Conservation (phyloP, 2,113 vertebrate species). For the Tyrannus savana region DNA sequence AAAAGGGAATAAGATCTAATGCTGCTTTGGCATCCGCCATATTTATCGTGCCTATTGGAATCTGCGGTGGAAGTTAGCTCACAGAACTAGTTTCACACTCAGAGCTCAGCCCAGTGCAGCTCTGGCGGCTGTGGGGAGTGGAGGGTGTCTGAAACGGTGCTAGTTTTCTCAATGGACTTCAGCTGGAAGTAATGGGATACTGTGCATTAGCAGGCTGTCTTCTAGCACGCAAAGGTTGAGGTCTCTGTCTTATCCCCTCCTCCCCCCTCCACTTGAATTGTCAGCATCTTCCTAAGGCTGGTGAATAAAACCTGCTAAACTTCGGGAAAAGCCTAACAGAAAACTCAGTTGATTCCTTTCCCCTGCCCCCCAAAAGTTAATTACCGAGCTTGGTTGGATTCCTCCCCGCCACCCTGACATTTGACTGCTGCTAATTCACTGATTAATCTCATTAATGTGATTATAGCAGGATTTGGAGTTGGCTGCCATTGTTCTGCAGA, state of each 20-base stretch:
- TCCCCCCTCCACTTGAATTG: not conserved
- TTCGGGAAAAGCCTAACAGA: constrained; percentile 23
- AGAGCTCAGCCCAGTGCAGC: not conserved
- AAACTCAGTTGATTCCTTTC: not conserved
- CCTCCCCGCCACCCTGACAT: constrained; percentile 82
- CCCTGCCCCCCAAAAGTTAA: constrained; percentile 77
- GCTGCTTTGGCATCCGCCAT: constrained; percentile 34
- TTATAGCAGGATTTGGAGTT: constrained; percentile 82
- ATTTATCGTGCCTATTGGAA: constrained; percentile 15
- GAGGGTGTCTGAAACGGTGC: not conserved
- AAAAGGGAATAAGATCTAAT: not conserved
- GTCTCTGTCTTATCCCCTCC: not conserved
- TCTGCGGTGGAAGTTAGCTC: not conserved
- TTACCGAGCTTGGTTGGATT: constrained; percentile 80
- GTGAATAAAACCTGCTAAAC: constrained; percentile 24
- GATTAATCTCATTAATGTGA: constrained; percentile 92
- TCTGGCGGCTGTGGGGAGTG: not conserved
- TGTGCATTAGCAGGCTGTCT: not conserved
- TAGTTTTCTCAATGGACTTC: constrained; percentile 22
- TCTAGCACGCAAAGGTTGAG: not conserved
- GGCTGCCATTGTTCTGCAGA: constrained; percentile 82
- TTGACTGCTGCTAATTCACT: constrained; percentile 88
- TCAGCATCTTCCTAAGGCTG: not conserved
- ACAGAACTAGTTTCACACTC: not conserved
- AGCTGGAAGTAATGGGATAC: not conserved